These are phyloP conservation scores for Poeciliopsis turrubarensis DNA, from an alignment of 2,113 vertebrate species.

Conservation along the genomic window DNA sequence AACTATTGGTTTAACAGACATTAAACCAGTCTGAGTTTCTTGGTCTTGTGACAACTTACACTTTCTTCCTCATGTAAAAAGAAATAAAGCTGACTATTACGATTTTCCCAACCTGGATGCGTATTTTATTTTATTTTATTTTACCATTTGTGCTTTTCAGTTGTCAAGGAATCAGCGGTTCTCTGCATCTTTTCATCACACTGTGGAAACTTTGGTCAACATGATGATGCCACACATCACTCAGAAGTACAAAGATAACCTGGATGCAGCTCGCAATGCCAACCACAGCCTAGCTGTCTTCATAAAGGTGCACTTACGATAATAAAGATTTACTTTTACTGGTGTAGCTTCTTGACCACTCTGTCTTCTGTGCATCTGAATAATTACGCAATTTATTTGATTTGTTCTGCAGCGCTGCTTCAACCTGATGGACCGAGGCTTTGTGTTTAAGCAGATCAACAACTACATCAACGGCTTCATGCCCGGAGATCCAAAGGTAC, in stretches of 20 bases:
- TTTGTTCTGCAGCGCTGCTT: conserved; percentile 88
- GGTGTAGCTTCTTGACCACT: not conserved
- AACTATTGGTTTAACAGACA: not conserved
- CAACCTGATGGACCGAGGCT: conserved; percentile 98
- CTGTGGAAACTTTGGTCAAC: conserved; percentile 95
- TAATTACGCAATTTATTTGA: not conserved
- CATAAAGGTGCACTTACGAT: conserved; percentile 85
- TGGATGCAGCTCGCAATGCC: conserved; percentile 94
- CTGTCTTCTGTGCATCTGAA: not conserved
- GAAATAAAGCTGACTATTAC: too few species aligned
- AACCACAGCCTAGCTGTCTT: conserved; percentile 97
- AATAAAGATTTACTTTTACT: conserved; percentile 8
- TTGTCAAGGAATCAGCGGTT: conserved; percentile 95
- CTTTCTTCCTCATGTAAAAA: too few species aligned
- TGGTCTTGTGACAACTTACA: not conserved
- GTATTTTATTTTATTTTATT: not conserved
- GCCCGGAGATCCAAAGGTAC: conserved; percentile 95
- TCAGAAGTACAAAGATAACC: conserved; percentile 97
- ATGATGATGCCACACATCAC: conserved; percentile 98
- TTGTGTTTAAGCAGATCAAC: conserved; percentile 98
- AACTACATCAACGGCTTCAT: conserved; percentile 95
- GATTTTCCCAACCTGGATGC: too few species aligned
- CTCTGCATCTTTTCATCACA: conserved; percentile 92
- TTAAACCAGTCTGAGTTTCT: not conserved
- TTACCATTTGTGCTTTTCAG: conserved; percentile 68